Evolutionary conservation across 2,797 vertebrate species (phyloP), one percentile per base, ranked within the genome.

Genomic region (Microchirus variegatus): DNA sequence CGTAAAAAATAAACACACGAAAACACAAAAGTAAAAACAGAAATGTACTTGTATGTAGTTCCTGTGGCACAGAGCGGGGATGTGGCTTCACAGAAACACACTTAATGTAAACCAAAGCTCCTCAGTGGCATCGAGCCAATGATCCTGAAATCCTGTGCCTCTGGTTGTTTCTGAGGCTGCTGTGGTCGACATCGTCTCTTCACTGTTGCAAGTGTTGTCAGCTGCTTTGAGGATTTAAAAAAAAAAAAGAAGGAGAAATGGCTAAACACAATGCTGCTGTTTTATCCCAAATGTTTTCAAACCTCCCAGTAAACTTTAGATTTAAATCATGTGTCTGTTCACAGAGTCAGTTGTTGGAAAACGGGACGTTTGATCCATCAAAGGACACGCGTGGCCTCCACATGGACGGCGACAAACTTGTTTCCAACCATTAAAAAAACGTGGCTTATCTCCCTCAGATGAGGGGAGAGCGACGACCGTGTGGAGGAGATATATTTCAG

Each of bases 191-290:
- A 59, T 53, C n/a, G 58, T 69, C 62, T 67, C 64, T 46, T 66
- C 57, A 56, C 41, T 64, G 61, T 58, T 51, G 26, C 41, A 40
- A 73, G n/a, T 53, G 57, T 45, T 64, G 66, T 40, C 26, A 51
- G 55, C 62, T 73, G 64, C 71, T 73, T 77, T 59, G 61, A 78
- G 63, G 56, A 80, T 78, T 80, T 82, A n/a, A n/a, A n/a, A n/a
- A n/a, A n/a, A n/a, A n/a, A n/a, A n/a, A n/a, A n/a, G n/a, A n/a
- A n/a, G 44, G 37, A 80, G n/a, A 67, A 75, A 72, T 54, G 63
- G 31, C 31, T 3, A 8, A 31, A 35, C 44, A 57, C 44, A 57
- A 37, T 52, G 51, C 43, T 37, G 35, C 15, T 70, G 53, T 58
- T 64, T 61, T 31, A 8, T 31, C 31, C 50, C 41, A 15, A 53